Percentiles rank a stretch among this genome's conserved stretches.
Evolutionary conservation across 2,113 vertebrate species (phyloP).

Genomic region (cattle (Bos taurus)): ARS-UCD2.0 NC_037330.1:31841501-31842000

Average conservation of each 20-base stretch:
- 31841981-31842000: accelerated
- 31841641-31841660: neutral
- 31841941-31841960: neutral
- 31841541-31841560: neutral
- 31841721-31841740: neutral
- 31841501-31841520: neutral
- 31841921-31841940: neutral
- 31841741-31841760: neutral
- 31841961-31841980: neutral
- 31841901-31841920: neutral
- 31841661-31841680: neutral
- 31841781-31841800: neutral
- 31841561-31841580: neutral
- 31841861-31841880: neutral
- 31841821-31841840: neutral
- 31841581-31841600: neutral
- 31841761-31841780: neutral
- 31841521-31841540: neutral
- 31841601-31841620: neutral
- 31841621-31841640: neutral
- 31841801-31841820: neutral
- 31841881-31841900: neutral
- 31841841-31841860: neutral
- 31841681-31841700: neutral
- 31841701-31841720: neutral